Percentiles rank a stretch among this genome's conserved stretches.
These are phyloP conservation scores for Sebastes alutus DNA, from an alignment of 2,797 vertebrate species.

Conservation along the genomic window DNA sequence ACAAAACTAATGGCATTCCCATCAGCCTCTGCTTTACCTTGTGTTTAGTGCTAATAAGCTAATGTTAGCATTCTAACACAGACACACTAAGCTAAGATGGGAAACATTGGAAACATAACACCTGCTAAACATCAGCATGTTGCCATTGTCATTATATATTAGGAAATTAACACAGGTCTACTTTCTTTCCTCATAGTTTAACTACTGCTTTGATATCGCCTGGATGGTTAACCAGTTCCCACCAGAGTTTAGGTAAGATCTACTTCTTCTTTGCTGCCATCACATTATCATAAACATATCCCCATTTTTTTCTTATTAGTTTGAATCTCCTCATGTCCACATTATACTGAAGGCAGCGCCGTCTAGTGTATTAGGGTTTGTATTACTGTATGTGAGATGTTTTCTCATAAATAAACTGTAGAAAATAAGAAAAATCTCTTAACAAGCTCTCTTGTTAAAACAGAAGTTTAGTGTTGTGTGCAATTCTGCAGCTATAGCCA, in stretches of 20 bases:
- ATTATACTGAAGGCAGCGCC: not conserved
- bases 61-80: not conserved
- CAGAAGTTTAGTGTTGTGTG: not conserved
- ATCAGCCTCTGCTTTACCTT: no score
- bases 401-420: not conserved
- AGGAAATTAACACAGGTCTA: not conserved
- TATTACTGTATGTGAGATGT: not conserved
- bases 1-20: not conserved
- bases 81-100: not conserved
- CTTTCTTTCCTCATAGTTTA: slow-evolving; percentile 85
- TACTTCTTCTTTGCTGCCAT: not conserved
- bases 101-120: no score
- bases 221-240: slow-evolving; percentile 96
- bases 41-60: not conserved
- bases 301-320: not conserved
- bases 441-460: not conserved
- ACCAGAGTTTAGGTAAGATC: slow-evolving; percentile 89
- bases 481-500: not conserved
- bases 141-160: no score
- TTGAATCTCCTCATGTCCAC: not conserved
- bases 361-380: not conserved
- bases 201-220: slow-evolving; percentile 95
- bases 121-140: not conserved
- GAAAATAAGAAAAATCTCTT: not conserved
- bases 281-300: not conserved